These are phyloP conservation scores for Abramis brama DNA, from an alignment of 2,113 vertebrate species.

Conservation along the genomic window DNA sequence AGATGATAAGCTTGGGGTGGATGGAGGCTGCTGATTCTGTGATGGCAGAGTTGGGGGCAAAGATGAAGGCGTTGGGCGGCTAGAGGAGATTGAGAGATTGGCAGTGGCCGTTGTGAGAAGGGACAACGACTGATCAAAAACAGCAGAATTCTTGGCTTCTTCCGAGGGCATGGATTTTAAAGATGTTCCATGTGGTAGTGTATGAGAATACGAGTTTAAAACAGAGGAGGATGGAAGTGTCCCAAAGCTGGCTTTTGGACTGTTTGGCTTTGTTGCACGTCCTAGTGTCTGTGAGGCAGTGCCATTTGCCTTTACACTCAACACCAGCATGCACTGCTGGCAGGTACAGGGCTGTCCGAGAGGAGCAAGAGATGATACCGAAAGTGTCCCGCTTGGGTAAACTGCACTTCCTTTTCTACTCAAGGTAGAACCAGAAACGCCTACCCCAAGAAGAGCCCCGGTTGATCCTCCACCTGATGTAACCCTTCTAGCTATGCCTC, in stretches of 20 bases:
- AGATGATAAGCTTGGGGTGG: slow-evolving; percentile 69
- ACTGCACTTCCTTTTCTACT: slow-evolving; percentile 59
- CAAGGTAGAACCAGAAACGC: slow-evolving; percentile 67
- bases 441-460: slow-evolving; percentile 70
- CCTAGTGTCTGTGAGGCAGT: slow-evolving; percentile 65
- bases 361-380: slow-evolving; percentile 54
- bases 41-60: slow-evolving; percentile 61
- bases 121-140: slow-evolving; percentile 75
- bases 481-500: slow-evolving; percentile 34
- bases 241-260: slow-evolving; percentile 65
- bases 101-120: slow-evolving; percentile 68
- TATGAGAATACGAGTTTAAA: slow-evolving; percentile 69
- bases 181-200: slow-evolving; percentile 72
- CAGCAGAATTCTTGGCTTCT: slow-evolving; percentile 66
- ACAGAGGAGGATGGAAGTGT: slow-evolving; percentile 55
- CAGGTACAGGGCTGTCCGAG: slow-evolving; percentile 82
- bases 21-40: slow-evolving; percentile 65
- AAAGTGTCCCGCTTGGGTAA: slow-evolving; percentile 66
- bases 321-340: slow-evolving; percentile 90
- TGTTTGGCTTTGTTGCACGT: slow-evolving; percentile 63
- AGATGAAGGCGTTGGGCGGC: slow-evolving; percentile 68
- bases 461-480: slow-evolving; percentile 64
- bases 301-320: slow-evolving; percentile 81
- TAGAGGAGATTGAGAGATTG: slow-evolving; percentile 66
- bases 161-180: slow-evolving; percentile 60